Conservation (phyloP, 2,888 invertebrate genomes). For the Macrophya annulata region DNA sequence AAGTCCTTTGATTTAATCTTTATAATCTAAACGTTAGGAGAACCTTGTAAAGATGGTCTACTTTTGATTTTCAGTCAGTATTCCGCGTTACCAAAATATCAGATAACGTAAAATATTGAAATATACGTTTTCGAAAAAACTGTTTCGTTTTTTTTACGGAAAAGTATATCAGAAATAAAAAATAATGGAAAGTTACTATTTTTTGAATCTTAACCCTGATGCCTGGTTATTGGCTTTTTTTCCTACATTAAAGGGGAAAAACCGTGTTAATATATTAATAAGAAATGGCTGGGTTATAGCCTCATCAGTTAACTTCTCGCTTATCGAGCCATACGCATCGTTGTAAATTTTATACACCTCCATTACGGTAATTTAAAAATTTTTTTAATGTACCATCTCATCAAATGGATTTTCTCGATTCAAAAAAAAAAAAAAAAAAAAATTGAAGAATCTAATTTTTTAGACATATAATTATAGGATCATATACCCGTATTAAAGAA, state of each 20-base stretch:
- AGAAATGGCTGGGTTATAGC: background rate
- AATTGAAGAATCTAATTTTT: background rate
- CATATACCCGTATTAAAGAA: background rate
- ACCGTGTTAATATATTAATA: background rate
- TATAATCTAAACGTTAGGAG: background rate
- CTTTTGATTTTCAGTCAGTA: background rate
- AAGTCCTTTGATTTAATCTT: background rate
- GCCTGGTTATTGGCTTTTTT: background rate
- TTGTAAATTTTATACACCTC: background rate
- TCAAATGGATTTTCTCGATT: background rate
- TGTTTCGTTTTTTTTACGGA: background rate
- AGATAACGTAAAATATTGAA: background rate
- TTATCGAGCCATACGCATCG: conserved; percentile 15
- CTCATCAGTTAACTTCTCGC: background rate
- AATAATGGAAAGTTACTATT: background rate
- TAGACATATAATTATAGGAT: background rate
- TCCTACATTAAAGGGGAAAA: background rate
- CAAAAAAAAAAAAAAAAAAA: no score
- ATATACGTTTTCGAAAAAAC: background rate
- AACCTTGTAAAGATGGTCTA: background rate
- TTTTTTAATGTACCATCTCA: background rate
- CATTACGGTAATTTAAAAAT: background rate
- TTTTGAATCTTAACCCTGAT: background rate
- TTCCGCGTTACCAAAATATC: background rate
- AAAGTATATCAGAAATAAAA: background rate